Percentiles rank a stretch among this genome's conserved stretches.
Evolutionary conservation across 2,797 vertebrate genomes (phyloP).

Genomic region (Crax fasciolata): DNA sequence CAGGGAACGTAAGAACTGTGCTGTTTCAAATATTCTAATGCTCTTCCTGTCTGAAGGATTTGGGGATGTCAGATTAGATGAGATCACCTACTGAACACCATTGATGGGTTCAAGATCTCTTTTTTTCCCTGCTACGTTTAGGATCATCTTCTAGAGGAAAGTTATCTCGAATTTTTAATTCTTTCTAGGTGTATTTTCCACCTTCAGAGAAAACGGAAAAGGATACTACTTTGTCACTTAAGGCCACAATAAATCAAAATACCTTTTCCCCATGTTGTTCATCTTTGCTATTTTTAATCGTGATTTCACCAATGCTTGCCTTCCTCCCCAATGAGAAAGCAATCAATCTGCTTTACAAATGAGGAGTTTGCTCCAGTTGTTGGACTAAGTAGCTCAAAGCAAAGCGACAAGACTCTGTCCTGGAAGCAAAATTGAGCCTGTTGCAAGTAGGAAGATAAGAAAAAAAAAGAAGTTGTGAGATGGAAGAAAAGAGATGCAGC

Average conservation of each 20-base stretch:
- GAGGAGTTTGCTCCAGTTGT: neutral
- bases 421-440: neutral
- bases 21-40: neutral
- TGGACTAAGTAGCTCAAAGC: neutral
- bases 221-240: neutral
- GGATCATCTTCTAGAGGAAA: neutral
- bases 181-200: neutral
- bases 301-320: neutral
- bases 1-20: neutral
- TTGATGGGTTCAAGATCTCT: neutral
- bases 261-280: neutral
- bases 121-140: neutral
- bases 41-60: neutral
- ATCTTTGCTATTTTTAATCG: neutral
- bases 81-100: neutral
- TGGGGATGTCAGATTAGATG: neutral
- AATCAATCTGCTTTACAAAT: conserved; percentile 4
- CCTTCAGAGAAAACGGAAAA: neutral
- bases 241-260: neutral
- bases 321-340: neutral
- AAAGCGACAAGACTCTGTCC: neutral
- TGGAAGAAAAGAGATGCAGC: neutral
- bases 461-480: neutral
- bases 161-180: neutral
- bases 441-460: neutral